A percentile compares a stretch with the other conserved stretches of the same genome.
Conservation (phyloP, 2,113 vertebrate species). For the Neoarius graeffei region DNA sequence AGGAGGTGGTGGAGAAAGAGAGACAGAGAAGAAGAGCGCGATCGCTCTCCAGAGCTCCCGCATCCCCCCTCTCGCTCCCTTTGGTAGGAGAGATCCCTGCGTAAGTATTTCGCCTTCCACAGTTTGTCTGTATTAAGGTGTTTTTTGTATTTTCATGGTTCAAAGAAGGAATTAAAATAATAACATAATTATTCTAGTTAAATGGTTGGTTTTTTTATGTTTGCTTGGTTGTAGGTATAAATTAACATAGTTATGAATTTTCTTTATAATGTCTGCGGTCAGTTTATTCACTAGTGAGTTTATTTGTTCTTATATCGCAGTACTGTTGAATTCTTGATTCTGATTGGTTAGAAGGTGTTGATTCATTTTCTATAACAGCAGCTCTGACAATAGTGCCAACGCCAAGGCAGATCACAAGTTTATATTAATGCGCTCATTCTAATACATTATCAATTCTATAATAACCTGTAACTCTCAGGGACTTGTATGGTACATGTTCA, state of each 20-base stretch:
- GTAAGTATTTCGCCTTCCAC: conserved; percentile 63
- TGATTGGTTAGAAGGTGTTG: background rate
- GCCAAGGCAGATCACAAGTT: background rate
- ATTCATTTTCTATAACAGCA: background rate
- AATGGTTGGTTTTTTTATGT: background rate
- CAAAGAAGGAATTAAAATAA: background rate
- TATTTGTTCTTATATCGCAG: background rate
- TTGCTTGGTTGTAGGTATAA: background rate
- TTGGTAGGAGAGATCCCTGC: conserved; percentile 73
- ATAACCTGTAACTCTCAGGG: too few relatives aligned
- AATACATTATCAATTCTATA: too few relatives aligned
- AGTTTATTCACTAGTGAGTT: background rate
- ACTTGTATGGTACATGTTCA: too few relatives aligned
- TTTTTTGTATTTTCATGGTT: background rate
- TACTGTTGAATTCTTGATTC: background rate
- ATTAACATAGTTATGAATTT: background rate
- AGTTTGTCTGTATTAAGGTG: too few relatives aligned
- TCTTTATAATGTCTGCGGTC: too few relatives aligned
- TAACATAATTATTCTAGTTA: background rate
- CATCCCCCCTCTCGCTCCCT: conserved; percentile 70
- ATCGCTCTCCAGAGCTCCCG: conserved; percentile 65
- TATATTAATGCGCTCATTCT: background rate
- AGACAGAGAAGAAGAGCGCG: conserved; percentile 69
- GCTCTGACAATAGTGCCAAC: background rate
- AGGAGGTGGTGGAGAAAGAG: conserved; percentile 80